Conservation (phyloP, 2,797 vertebrate genomes). For the Rousettus madagascariensis region DNA sequence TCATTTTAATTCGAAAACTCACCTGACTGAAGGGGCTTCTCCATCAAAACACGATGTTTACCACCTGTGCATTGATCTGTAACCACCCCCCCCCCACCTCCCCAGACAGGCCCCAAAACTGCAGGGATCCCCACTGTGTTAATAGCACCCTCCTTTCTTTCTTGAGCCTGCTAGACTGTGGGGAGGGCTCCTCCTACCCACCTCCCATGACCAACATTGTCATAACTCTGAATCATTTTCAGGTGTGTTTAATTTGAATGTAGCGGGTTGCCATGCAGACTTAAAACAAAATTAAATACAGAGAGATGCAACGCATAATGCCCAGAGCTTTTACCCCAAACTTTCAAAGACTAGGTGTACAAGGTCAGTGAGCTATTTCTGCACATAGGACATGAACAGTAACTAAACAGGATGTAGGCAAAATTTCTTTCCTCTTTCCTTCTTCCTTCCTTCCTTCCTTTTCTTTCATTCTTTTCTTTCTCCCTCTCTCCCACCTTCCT, state of each 20-base stretch:
- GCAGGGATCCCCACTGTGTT: background rate
- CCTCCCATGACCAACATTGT: background rate
- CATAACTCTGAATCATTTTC: background rate
- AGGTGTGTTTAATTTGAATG: background rate
- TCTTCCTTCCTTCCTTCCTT: accelerated
- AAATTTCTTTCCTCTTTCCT: background rate
- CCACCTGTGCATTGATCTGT: background rate
- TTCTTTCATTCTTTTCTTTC: background rate
- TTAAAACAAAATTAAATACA: background rate
- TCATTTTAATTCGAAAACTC: background rate
- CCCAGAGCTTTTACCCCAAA: background rate
- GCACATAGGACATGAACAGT: background rate
- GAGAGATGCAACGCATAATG: background rate
- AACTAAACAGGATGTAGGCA: background rate
- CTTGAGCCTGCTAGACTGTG: background rate
- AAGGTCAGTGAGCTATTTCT: background rate
- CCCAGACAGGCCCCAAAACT: background rate
- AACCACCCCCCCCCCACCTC: background rate
- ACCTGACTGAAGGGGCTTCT: background rate
- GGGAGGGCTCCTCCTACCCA: background rate
- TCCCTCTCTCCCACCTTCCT: no score
- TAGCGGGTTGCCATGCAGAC: background rate
- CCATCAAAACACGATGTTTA: background rate
- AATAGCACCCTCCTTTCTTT: background rate
- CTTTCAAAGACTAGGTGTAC: background rate